Evolutionary conservation across 2,888 invertebrate species (phyloP), one percentile per base, ranked within the genome.

Genomic region (Bursaphelenchus okinawaensis): DNA sequence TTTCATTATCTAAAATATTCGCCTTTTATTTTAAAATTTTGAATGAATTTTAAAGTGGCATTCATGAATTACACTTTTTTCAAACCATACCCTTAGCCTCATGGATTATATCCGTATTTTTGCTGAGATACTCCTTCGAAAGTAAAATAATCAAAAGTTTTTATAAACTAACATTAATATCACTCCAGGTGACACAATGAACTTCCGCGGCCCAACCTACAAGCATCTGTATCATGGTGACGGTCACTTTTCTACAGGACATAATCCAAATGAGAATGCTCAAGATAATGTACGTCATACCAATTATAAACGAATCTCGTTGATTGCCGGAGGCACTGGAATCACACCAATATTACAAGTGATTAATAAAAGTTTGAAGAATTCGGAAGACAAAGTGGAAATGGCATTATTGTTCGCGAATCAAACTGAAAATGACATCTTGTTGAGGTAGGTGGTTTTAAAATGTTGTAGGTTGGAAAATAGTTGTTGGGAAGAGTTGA

Each of bases 341-440:
- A 93, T 96, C 70, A 92, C 96, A 26, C 96, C 96, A 63, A 94
- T 96, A 93, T 85, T 93, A 64, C 96, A 98, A 51, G 56, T 68
- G 4, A 87, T 94, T 19, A 87, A 91, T 52, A 91, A 92, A 75
- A 90, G 94, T 68, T 88, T 91, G 65, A 90, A 89, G 81, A 88
- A 90, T 81, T 60, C 70, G 24, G 85, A 86, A 65, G 93, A 94
- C 83, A 86, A 87, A 57, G 92, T 93, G 0, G 86, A 91, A 82
- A 84, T 93, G 73, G 87, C 89, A 27, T 86, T 98, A 54, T 83
- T 99, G 55, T 98, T 91, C 85, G 98, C 96, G 24, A 98, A 98
- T 86, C 95, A 87, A 84, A 90, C 91, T 0, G 94, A 93, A 84
- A 88, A 91, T 60, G 98, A 99, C 82, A 96, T 98, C 83, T 85